Evolutionary conservation across 2,888 invertebrate species (phyloP).

Genomic region (Smittia aterrima): DNA sequence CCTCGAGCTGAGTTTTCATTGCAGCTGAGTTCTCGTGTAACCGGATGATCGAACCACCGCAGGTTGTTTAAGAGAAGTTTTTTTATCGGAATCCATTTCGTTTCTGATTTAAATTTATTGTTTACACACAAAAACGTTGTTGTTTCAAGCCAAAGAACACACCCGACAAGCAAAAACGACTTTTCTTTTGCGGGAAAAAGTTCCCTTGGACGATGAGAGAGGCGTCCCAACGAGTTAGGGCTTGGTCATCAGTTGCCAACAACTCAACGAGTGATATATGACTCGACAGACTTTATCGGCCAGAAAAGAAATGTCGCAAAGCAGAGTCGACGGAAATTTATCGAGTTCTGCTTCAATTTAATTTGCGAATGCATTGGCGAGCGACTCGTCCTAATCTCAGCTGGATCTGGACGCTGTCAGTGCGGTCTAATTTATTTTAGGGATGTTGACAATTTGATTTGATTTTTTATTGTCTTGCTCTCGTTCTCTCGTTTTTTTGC

Average conservation of each 20-base stretch:
- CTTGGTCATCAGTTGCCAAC: not conserved
- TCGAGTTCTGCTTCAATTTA: conserved; percentile 1
- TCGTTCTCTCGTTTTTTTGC: conserved; percentile 9
- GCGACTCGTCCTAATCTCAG: too few relatives aligned
- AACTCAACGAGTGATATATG: not conserved
- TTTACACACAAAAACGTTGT: conserved; percentile 19
- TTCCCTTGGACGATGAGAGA: not conserved
- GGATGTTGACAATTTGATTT: conserved; percentile 42
- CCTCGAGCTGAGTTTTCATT: not conserved
- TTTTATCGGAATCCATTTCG: not conserved
- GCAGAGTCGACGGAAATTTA: conserved; percentile 27
- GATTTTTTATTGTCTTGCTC: conserved; percentile 36
- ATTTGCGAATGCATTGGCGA: conserved; percentile 24
- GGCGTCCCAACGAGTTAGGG: not conserved
- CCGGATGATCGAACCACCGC: not conserved
- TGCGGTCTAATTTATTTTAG: conserved; percentile 37
- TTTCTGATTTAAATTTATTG: conserved; percentile 14
- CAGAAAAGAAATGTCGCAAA: not conserved
- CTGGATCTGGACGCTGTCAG: not conserved
- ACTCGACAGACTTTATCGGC: not conserved
- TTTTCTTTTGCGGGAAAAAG: not conserved
- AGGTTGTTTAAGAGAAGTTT: conserved; percentile 3
- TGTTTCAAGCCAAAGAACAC: not conserved
- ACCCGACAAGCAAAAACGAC: not conserved
- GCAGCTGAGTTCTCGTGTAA: not conserved